Conservation (phyloP, 2,888 invertebrate species). For the Mesoligia furuncula region DNA sequence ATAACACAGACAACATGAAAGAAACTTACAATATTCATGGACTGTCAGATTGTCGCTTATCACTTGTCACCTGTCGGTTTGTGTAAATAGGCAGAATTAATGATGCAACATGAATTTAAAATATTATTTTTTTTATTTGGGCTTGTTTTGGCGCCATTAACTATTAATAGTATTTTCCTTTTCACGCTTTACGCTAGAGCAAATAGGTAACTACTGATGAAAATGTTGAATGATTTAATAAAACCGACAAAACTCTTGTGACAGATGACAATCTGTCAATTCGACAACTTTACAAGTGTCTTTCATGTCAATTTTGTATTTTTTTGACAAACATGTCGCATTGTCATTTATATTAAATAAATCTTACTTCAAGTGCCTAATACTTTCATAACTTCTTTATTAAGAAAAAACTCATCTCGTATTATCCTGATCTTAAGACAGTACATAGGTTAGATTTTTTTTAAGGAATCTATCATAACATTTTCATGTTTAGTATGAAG, state of each 20-base stretch:
- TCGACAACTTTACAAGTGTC: background rate
- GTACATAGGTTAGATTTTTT: background rate
- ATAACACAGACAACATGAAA: too few relatives aligned
- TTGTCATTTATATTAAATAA: background rate
- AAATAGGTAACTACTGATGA: background rate
- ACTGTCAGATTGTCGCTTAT: background rate
- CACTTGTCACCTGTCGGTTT: background rate
- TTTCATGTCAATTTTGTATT: background rate
- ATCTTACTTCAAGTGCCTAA: background rate
- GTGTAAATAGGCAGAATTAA: background rate
- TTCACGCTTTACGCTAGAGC: background rate
- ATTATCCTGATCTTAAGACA: too few relatives aligned
- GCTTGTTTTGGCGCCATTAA: background rate
- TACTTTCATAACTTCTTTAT: background rate
- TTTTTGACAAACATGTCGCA: background rate
- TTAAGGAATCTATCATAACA: background rate
- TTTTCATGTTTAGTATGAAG: conserved; percentile 7
- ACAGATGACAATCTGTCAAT: background rate
- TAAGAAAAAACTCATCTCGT: background rate
- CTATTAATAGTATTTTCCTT: background rate
- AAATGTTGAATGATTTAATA: background rate
- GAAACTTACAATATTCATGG: too few relatives aligned
- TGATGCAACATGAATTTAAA: background rate
- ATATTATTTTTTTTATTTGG: background rate
- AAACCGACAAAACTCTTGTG: background rate